These are phyloP conservation scores for Sphaerophoria rueppellii DNA, from an alignment of 2,888 invertebrate species.

Conservation along the genomic window DNA sequence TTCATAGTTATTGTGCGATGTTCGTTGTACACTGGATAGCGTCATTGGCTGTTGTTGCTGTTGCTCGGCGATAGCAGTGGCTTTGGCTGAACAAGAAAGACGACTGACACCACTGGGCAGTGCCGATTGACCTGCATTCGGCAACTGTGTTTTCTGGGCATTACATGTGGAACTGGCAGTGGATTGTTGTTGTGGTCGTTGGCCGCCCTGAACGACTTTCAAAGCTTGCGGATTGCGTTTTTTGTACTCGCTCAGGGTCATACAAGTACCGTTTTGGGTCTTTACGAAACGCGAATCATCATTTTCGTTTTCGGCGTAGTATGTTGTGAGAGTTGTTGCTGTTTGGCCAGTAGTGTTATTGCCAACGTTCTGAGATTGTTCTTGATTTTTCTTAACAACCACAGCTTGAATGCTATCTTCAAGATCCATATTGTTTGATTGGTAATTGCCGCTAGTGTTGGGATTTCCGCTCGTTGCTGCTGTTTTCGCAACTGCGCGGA, in stretches of 20 bases:
- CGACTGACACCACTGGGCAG: conserved; percentile 73
- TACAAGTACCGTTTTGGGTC: conserved; percentile 78
- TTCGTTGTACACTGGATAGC: conserved; percentile 79
- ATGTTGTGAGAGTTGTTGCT: conserved; percentile 79
- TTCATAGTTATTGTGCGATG: conserved; percentile 81
- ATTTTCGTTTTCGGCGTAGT: conserved; percentile 76
- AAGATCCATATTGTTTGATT: conserved; percentile 78
- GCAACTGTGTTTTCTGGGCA: conserved; percentile 73
- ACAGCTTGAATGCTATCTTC: conserved; percentile 81
- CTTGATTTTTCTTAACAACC: conserved; percentile 80
- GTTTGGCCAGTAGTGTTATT: conserved; percentile 76
- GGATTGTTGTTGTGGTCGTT: conserved; percentile 22
- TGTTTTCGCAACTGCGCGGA: conserved; percentile 34
- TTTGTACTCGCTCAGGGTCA: conserved; percentile 79
- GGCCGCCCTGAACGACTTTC: conserved; percentile 57
- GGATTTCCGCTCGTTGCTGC: conserved; percentile 44
- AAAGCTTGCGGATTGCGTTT: conserved; percentile 76
- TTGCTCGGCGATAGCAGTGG: conserved; percentile 31
- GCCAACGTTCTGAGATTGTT: conserved; percentile 74
- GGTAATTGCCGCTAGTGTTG: conserved; percentile 36
- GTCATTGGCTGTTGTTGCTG: conserved; percentile 40
- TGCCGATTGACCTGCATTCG: conserved; percentile 70
- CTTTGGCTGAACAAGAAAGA: conserved; percentile 75
- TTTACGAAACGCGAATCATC: conserved; percentile 78
- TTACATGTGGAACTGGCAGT: conserved; percentile 23